Evolutionary conservation across 2,797 vertebrate species (phyloP).

Genomic region (Philypnodon macrostomus): DNA sequence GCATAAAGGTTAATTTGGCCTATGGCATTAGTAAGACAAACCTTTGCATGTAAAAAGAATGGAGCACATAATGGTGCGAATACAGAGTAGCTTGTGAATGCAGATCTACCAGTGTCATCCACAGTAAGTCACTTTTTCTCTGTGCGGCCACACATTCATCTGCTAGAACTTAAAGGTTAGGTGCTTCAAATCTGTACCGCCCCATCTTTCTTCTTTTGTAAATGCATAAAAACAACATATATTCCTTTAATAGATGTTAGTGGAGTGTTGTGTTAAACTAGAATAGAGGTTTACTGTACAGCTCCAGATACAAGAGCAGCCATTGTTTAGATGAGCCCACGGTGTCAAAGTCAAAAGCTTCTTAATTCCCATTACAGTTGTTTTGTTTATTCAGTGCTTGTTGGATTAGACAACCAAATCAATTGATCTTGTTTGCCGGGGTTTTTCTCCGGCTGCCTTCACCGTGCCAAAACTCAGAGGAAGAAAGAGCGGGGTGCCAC

Average conservation of each 20-base stretch:
- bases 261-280: neutral
- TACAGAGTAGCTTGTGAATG: too few relatives aligned
- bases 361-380: constrained; percentile 34
- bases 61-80: too few relatives aligned
- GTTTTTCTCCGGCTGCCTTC: constrained; percentile 22
- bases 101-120: too few relatives aligned
- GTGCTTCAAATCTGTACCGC: too few relatives aligned
- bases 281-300: constrained; percentile 6
- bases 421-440: constrained; percentile 25
- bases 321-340: constrained; percentile 14
- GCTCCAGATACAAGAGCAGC: constrained; percentile 3
- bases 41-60: too few relatives aligned
- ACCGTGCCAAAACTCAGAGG: constrained; percentile 30
- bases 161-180: too few relatives aligned
- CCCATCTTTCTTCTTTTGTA: neutral
- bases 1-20: too few relatives aligned
- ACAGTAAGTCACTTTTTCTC: too few relatives aligned
- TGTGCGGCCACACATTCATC: too few relatives aligned
- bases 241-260: neutral
- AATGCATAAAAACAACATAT: too few relatives aligned
- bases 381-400: constrained; percentile 49
- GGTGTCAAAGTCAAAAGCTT: constrained; percentile 26
- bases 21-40: too few relatives aligned
- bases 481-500: constrained; percentile 38
- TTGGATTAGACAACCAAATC: constrained; percentile 38